phyloP scores from a whole-genome alignment of 2,113 vertebrate genomes.

The Falco punctatus region DNA sequence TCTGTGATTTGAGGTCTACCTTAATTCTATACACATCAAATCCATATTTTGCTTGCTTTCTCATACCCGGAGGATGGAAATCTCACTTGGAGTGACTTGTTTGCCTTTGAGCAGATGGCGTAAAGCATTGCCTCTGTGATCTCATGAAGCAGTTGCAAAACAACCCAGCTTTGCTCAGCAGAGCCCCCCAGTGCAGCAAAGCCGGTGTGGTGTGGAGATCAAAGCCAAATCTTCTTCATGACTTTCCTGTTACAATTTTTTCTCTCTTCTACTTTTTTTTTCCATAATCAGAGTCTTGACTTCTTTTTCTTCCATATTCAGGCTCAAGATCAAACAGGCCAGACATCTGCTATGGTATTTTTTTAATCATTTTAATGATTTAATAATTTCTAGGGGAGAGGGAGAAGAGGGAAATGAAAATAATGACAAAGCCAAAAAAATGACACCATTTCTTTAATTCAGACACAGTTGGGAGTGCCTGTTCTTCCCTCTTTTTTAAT shows the following conservation, averaged over 20 bases:
- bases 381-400: constrained; percentile 52
- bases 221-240: constrained; percentile 72
- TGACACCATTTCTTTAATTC: constrained; percentile 25
- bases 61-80: constrained; percentile 26
- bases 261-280: constrained; percentile 28
- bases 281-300: constrained; percentile 71
- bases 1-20: constrained; percentile 13
- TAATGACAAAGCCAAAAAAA: constrained; percentile 60
- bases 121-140: constrained; percentile 24
- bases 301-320: constrained; percentile 69
- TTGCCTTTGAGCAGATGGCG: constrained; percentile 35
- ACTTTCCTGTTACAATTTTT: constrained; percentile 54
- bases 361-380: constrained; percentile 52
- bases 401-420: constrained; percentile 53
- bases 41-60: constrained; percentile 42
- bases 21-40: constrained; percentile 46
- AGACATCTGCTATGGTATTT: constrained; percentile 72
- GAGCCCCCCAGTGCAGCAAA: background rate
- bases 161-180: constrained; percentile 18
- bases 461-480: background rate
- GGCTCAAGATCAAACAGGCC: constrained; percentile 74
- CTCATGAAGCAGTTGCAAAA: background rate
- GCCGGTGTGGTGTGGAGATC: constrained; percentile 61
- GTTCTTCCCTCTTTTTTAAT: background rate
- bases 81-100: constrained; percentile 28